Evolutionary conservation across 2,113 vertebrate genomes (phyloP).

Genomic region (Eptesicus fuscus): DNA sequence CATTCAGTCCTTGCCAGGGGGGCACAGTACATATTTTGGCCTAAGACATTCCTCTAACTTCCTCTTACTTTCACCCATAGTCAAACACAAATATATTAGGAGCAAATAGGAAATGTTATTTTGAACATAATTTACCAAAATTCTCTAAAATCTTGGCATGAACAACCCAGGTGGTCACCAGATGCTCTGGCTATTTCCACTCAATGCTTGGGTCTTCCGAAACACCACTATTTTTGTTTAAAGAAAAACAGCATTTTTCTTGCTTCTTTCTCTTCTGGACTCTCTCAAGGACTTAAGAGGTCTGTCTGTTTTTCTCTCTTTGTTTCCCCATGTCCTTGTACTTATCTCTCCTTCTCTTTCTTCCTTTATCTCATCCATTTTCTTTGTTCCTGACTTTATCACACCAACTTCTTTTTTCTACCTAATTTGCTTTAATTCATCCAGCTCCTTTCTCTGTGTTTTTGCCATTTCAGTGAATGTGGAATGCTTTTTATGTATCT

Average conservation of each 20-base stretch:
- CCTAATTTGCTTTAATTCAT: conserved; percentile 21
- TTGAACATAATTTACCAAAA: background rate
- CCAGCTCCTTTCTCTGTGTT: background rate
- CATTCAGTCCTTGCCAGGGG: background rate
- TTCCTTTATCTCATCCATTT: conserved; percentile 45
- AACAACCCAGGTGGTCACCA: background rate
- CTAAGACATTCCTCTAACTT: background rate
- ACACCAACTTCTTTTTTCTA: background rate
- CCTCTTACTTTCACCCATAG: background rate
- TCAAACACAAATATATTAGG: background rate
- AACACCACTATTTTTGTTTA: background rate
- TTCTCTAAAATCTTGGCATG: background rate
- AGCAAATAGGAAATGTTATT: background rate
- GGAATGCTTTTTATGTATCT: conserved; percentile 41
- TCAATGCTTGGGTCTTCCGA: background rate
- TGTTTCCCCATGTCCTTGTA: background rate
- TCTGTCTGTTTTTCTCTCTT: background rate
- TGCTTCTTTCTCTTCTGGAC: background rate
- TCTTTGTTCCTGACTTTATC: conserved; percentile 47
- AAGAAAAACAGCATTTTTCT: background rate
- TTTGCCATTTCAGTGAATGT: background rate
- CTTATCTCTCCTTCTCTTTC: background rate
- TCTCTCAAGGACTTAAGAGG: background rate
- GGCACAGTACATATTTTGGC: background rate
- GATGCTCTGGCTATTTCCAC: background rate